Conservation (phyloP, 2,888 invertebrate genomes). For the Nomada fabriciana region DNA sequence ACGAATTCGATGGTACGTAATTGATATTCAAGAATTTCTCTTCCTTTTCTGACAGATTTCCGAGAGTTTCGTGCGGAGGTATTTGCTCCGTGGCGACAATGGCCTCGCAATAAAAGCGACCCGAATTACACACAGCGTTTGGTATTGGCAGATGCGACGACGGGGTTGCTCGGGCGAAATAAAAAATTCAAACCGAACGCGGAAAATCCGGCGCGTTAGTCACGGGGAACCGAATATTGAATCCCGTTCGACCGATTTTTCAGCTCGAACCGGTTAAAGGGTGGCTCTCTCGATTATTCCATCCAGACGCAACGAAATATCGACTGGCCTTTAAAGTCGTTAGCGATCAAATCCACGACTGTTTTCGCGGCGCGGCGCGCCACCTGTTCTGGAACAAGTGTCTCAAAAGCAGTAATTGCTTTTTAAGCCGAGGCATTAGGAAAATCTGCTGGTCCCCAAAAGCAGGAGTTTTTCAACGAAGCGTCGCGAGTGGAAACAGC, state of each 20-base stretch:
- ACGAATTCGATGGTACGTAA: too few species aligned
- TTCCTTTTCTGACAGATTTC: neutral
- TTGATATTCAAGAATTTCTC: neutral
- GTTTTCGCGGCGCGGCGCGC: neutral
- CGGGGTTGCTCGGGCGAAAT: slow-evolving; percentile 28
- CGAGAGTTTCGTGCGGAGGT: neutral
- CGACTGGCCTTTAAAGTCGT: slow-evolving; percentile 11
- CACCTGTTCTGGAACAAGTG: too few species aligned
- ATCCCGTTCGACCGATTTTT: slow-evolving; percentile 31
- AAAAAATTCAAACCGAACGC: slow-evolving; percentile 39
- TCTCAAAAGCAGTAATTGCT: neutral
- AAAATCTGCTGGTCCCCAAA: neutral
- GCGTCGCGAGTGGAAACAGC: neutral
- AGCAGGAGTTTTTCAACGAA: neutral
- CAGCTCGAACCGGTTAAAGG: slow-evolving; percentile 19
- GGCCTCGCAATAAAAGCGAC: slow-evolving; percentile 42
- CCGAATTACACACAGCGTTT: slow-evolving; percentile 42
- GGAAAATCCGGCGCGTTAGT: slow-evolving; percentile 38
- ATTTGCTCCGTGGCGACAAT: slow-evolving; percentile 16
- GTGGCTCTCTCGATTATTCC: slow-evolving; percentile 26
- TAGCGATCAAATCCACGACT: neutral
- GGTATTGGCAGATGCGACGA: slow-evolving; percentile 53
- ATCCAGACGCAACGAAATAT: slow-evolving; percentile 15
- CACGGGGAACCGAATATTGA: slow-evolving; percentile 32
- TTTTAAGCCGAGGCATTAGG: neutral